phyloP scores from a whole-genome alignment of 2,113 vertebrate genomes.

The Condylura cristata region DNA sequence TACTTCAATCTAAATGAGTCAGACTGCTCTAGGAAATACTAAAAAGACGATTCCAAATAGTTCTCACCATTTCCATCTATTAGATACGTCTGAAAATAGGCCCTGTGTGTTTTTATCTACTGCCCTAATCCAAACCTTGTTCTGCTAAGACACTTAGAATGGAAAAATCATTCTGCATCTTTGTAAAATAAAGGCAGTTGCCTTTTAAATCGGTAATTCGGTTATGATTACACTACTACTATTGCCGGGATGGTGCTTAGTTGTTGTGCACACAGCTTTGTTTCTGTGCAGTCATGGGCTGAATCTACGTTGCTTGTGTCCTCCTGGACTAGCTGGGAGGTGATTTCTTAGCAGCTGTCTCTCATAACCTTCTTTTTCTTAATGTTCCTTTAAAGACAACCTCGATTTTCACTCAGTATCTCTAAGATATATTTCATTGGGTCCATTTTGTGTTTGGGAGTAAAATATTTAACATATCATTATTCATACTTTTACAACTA shows the following conservation, averaged over 20 bases:
- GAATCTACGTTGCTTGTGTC: neutral
- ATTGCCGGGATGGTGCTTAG: neutral
- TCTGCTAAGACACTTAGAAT: neutral
- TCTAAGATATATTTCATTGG: neutral
- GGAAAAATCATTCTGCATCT: neutral
- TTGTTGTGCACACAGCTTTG: too few species aligned
- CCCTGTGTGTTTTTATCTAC: slow-evolving; percentile 29
- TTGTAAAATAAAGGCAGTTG: slow-evolving; percentile 13
- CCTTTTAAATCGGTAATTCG: neutral
- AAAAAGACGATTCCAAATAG: slow-evolving; percentile 55
- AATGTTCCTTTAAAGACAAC: neutral
- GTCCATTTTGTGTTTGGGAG: neutral
- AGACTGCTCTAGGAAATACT: slow-evolving; percentile 59
- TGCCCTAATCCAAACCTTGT: neutral
- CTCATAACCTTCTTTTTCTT: neutral
- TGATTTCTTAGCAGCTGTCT: neutral
- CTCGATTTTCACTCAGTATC: neutral
- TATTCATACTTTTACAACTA: neutral
- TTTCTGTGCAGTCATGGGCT: neutral
- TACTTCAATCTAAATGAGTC: slow-evolving; percentile 62
- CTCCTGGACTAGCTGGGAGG: neutral
- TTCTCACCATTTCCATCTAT: slow-evolving; percentile 21
- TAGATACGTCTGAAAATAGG: slow-evolving; percentile 39
- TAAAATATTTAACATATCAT: neutral
- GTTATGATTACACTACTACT: neutral